Conservation (phyloP, 2,888 invertebrate species). For the Drosophila anomalata region DNA sequence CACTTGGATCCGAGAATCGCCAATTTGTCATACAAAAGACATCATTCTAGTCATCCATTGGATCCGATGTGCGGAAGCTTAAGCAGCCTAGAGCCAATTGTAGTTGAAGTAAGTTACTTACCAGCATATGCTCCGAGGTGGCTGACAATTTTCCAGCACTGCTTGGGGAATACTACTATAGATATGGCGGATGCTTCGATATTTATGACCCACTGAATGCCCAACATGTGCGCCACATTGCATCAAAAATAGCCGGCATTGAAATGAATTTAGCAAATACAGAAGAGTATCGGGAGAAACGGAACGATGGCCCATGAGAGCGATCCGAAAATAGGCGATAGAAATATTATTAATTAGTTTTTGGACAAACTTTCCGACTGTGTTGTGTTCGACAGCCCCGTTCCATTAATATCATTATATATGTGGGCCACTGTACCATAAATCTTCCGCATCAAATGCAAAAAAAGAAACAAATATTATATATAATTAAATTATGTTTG, state of each 20-base stretch:
- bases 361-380: constrained; percentile 66
- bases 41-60: constrained; percentile 56
- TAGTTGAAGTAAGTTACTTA: constrained; percentile 29
- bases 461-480: constrained; percentile 15
- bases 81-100: constrained; percentile 33
- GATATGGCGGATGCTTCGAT: constrained; percentile 14
- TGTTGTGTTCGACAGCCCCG: constrained; percentile 43
- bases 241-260: constrained; percentile 70
- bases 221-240: constrained; percentile 52
- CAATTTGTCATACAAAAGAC: constrained; percentile 77
- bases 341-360: constrained; percentile 69
- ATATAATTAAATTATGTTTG: constrained; percentile 25
- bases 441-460: constrained; percentile 38
- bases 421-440: constrained; percentile 21
- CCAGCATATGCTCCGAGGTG: background rate
- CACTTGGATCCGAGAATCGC: constrained; percentile 11
- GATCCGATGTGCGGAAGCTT: constrained; percentile 22
- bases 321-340: constrained; percentile 62
- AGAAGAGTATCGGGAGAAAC: constrained; percentile 18
- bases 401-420: constrained; percentile 37
- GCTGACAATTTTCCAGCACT: constrained; percentile 11
- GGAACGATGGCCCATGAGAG: constrained; percentile 16
- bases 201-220: constrained; percentile 48
- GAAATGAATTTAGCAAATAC: constrained; percentile 63
- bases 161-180: background rate